Evolutionary conservation across 2,888 invertebrate genomes (phyloP).

Genomic region (Cantharis rufa): DNA sequence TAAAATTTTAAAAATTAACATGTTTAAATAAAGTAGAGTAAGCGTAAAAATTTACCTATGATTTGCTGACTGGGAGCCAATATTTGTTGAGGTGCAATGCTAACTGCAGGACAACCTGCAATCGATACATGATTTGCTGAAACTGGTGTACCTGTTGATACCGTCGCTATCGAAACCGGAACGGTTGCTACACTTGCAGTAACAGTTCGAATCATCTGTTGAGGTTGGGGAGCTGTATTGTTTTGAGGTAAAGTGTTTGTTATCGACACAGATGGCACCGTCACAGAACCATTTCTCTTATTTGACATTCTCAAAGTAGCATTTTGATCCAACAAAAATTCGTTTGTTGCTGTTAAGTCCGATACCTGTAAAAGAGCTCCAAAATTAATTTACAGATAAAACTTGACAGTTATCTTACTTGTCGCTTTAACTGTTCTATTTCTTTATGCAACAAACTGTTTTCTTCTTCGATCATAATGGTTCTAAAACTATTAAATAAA

Average conservation of each 20-base stretch:
- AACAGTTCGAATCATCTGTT: constrained; percentile 60
- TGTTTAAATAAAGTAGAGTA: neutral
- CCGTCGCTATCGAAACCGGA: constrained; percentile 65
- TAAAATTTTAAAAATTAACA: too few relatives aligned
- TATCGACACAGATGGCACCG: constrained; percentile 65
- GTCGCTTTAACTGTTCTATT: constrained; percentile 71
- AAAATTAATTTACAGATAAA: constrained; percentile 1
- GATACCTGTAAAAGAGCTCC: constrained; percentile 56
- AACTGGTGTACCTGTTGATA: constrained; percentile 57
- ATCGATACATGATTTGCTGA: constrained; percentile 61
- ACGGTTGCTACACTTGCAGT: constrained; percentile 65
- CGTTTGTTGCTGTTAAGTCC: constrained; percentile 76
- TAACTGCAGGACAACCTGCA: constrained; percentile 62
- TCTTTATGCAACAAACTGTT: constrained; percentile 68
- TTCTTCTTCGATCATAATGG: constrained; percentile 67
- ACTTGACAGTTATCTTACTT: constrained; percentile 51
- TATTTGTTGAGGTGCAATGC: constrained; percentile 62
- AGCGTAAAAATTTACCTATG: constrained; percentile 41
- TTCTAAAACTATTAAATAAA: constrained; percentile 42
- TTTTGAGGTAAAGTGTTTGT: constrained; percentile 61
- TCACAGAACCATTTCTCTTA: constrained; percentile 61
- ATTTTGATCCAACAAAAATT: constrained; percentile 78
- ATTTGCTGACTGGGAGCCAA: constrained; percentile 56
- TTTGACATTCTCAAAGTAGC: constrained; percentile 69
- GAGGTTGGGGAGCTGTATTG: constrained; percentile 53